A percentile compares a stretch with the other conserved stretches of the same genome.
These are phyloP conservation scores for Heptranchias perlo DNA, from an alignment of 2,113 vertebrate species.

Conservation along the genomic window DNA sequence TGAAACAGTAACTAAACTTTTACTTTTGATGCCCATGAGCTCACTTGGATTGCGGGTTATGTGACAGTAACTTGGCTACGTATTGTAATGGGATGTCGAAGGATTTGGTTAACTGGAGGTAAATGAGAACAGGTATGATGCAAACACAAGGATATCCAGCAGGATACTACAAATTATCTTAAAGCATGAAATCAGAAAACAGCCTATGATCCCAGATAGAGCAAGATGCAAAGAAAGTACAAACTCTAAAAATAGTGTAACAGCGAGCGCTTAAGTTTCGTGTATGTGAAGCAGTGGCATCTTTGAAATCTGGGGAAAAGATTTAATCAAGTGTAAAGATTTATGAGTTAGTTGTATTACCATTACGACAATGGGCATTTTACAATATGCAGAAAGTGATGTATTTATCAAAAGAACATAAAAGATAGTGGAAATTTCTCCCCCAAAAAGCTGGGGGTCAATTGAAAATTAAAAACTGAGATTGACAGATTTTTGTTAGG, in stretches of 20 bases:
- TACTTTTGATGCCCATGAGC: not conserved
- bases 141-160: not conserved
- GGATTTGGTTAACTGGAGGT: no score
- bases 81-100: not conserved
- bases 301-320: not conserved
- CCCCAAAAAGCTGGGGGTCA: no score
- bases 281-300: not conserved
- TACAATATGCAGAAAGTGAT: not conserved
- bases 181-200: not conserved
- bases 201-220: not conserved
- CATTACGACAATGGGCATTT: not conserved
- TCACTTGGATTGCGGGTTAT: not conserved
- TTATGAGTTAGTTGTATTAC: not conserved
- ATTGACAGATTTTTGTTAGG: no score
- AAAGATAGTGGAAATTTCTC: no score
- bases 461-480: no score
- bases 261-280: not conserved
- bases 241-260: not conserved
- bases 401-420: constrained; percentile 17
- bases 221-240: not conserved
- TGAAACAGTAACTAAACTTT: not conserved
- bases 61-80: not conserved
- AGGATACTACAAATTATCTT: not conserved
- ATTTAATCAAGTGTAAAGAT: not conserved
- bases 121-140: not conserved